Evolutionary conservation across 2,113 vertebrate species (phyloP).

Genomic region (Xenopus tropicalis): UCB_Xtro_10.0 CM004447.2:107722501-107723000

Average conservation of each 20-base stretch:
- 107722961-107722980: conserved; percentile 55
- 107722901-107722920: conserved; percentile 57
- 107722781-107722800: conserved; percentile 32
- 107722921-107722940: conserved; percentile 52
- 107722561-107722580: conserved; percentile 20
- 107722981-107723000: conserved; percentile 50
- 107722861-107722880: conserved; percentile 55
- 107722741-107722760: conserved; percentile 39
- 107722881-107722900: conserved; percentile 62
- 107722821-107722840: conserved; percentile 63
- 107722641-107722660: conserved; percentile 28
- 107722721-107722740: conserved; percentile 34
- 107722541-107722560: not conserved
- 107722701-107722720: conserved; percentile 22
- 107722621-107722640: conserved; percentile 11
- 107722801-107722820: conserved; percentile 44
- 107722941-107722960: conserved; percentile 47
- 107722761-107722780: conserved; percentile 35
- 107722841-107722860: conserved; percentile 52
- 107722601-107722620: conserved; percentile 31
- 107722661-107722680: conserved; percentile 11
- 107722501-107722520: conserved; percentile 32
- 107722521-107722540: conserved; percentile 19
- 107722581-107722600: conserved; percentile 24
- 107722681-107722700: conserved; percentile 11